Conservation (phyloP, 37 sponge, comb jelly and placozoan species). For the Ianthella basta region DNA sequence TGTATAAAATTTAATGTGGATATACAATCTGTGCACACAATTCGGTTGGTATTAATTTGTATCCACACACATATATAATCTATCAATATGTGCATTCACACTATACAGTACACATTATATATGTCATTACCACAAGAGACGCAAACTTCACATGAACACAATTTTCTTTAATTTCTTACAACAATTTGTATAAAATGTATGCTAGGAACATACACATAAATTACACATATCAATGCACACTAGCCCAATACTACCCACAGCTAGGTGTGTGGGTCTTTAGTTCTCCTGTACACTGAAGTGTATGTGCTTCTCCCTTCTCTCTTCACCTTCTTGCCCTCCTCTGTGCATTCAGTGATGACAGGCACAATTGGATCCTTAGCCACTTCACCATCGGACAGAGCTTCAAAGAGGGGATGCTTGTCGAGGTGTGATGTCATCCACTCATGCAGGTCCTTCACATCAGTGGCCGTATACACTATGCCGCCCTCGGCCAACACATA, state of each 20-base stretch:
- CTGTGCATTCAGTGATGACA: constrained; percentile 72
- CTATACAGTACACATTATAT: no score
- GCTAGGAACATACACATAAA: background rate
- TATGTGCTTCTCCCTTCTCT: constrained; percentile 58
- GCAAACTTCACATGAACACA: no score
- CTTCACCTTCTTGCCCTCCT: constrained; percentile 96
- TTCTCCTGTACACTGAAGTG: constrained; percentile 77
- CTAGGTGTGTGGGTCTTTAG: constrained; percentile 58
- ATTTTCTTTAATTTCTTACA: no score
- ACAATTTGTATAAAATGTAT: no score
- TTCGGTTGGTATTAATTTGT: no score
- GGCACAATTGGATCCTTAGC: constrained; percentile 71
- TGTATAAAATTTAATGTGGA: no score
- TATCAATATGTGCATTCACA: no score
- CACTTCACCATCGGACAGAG: constrained; percentile 44
- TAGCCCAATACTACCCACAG: no score
- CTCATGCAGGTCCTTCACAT: constrained; percentile 93
- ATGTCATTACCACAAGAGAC: no score
- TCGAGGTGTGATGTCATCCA: constrained; percentile 89
- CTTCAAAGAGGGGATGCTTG: constrained; percentile 84
- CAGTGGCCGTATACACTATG: constrained; percentile 92
- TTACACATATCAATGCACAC: no score
- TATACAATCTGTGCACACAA: no score
- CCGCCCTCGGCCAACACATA: constrained; percentile 86
- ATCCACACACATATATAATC: no score